These are phyloP conservation scores for Drosophila varians DNA, from an alignment of 1,140 invertebrate genomes.

Conservation along the genomic window DNA sequence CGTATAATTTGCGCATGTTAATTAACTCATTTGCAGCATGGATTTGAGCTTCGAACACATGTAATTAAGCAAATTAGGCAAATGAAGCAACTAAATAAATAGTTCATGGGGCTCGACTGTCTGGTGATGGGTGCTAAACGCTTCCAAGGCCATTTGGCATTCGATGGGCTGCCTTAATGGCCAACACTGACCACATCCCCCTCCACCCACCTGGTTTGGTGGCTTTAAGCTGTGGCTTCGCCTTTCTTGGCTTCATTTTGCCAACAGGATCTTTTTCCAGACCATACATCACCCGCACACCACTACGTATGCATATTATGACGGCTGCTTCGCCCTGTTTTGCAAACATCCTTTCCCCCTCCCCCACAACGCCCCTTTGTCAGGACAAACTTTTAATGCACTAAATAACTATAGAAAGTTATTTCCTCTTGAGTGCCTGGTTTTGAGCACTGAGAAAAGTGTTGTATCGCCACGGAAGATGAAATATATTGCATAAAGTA, in stretches of 20 bases:
- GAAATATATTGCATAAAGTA: not conserved
- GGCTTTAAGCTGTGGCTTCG: not conserved
- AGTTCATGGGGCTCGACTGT: slow-evolving; percentile 7
- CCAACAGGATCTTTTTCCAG: not conserved
- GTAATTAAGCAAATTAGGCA: slow-evolving; percentile 75
- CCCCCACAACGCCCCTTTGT: not conserved
- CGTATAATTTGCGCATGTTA: slow-evolving; percentile 72
- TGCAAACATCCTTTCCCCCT: not conserved
- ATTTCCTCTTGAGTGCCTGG: slow-evolving; percentile 8
- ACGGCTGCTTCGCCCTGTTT: not conserved
- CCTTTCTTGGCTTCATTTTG: not conserved
- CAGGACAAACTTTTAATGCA: slow-evolving; percentile 46
- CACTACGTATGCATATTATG: not conserved
- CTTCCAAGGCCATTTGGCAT: slow-evolving; percentile 28
- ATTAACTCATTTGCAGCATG: slow-evolving; percentile 65
- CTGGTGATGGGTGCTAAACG: slow-evolving; percentile 12
- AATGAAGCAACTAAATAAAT: slow-evolving; percentile 70
- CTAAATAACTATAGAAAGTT: slow-evolving; percentile 47
- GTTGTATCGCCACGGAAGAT: no score
- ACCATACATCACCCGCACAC: slow-evolving; percentile 31
- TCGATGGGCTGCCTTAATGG: slow-evolving; percentile 1
- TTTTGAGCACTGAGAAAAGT: not conserved
- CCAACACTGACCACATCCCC: slow-evolving; percentile 1
- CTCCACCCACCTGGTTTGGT: not conserved
- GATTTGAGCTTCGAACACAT: slow-evolving; percentile 52